These are phyloP conservation scores for Lithophane leautieri DNA, from an alignment of 2,888 invertebrate species.

Conservation along the genomic window DNA sequence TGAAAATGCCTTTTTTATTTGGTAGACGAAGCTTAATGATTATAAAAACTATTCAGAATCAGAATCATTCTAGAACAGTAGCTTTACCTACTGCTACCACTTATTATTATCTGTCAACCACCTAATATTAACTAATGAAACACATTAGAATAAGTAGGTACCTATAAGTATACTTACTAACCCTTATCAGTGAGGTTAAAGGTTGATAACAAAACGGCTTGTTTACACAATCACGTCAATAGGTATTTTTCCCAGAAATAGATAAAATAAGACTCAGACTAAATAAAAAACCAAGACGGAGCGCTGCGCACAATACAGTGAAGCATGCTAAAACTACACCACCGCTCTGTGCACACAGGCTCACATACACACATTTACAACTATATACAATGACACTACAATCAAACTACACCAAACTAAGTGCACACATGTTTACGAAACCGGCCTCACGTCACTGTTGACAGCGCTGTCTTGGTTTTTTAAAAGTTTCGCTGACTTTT, in stretches of 20 bases:
- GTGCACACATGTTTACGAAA: no score
- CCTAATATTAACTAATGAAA: background rate
- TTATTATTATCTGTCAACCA: background rate
- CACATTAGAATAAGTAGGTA: background rate
- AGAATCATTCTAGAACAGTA: background rate
- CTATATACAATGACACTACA: no score
- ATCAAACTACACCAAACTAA: no score
- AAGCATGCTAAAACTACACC: no score
- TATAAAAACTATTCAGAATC: background rate
- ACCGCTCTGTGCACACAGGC: no score
- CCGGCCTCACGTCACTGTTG: no score
- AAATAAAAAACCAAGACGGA: no score
- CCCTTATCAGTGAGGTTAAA: slow-evolving; percentile 36
- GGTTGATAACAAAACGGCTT: slow-evolving; percentile 29
- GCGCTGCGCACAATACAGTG: no score
- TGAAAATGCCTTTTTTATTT: no score
- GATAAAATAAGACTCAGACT: no score
- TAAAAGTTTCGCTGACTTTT: background rate
- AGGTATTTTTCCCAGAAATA: slow-evolving; percentile 13
- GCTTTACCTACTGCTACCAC: background rate
- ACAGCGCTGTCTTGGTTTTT: no score
- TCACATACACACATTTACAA: no score
- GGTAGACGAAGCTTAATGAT: background rate
- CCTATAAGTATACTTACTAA: background rate
- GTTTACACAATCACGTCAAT: slow-evolving; percentile 17